Evolutionary conservation across 2,888 invertebrate genomes (phyloP), one percentile per base, ranked within the genome.

Genomic region (Ophion obscuratus): DNA sequence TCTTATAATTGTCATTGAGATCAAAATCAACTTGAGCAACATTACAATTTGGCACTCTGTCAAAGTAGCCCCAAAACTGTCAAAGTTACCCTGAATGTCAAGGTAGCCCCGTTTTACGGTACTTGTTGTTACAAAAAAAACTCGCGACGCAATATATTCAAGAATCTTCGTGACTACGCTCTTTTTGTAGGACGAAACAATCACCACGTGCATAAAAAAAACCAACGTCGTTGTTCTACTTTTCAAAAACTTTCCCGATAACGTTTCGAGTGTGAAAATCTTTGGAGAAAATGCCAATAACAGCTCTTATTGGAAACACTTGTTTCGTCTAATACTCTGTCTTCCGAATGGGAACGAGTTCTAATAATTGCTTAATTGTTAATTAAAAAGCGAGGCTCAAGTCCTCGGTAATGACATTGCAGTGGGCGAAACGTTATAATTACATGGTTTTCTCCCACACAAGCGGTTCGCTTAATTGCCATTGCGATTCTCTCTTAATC

Each of bases 401-500:
- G 40, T n/a, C 36, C 20, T 5, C 36, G 40, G 27, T 47, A 62
- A 75, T 47, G 62, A n/a, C n/a, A 61, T 53, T 81, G 67, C 47
- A n/a, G 44, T 47, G 27, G 20, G 2, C 44, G 73, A 79, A 66
- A 62, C 57, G 31, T 66, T 36, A 73, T 66, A 81, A 81, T 81
- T 59, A 67, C 44, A 66, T 57, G 44, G 14, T 44, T 67, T 73
- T 31, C 53, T 64, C 20, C 47, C 10, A 24, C 31, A 14, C 36
- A 53, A 53, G 27, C 20, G 59, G 4, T 53, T 36, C 87, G 88
- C 89, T 89, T 90, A 91, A 92, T 92, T 89, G 90, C 88, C 87
- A 86, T 83, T 20, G 53, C 64, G 67, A 40, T 87, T 89, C 87
- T 88, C 88, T 87, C 85, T 86, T 91, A 90, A 91, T 91, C 91